Base-by-base conservation (phyloP, 2,113 vertebrate genomes). In the Catharus minimus region DNA sequence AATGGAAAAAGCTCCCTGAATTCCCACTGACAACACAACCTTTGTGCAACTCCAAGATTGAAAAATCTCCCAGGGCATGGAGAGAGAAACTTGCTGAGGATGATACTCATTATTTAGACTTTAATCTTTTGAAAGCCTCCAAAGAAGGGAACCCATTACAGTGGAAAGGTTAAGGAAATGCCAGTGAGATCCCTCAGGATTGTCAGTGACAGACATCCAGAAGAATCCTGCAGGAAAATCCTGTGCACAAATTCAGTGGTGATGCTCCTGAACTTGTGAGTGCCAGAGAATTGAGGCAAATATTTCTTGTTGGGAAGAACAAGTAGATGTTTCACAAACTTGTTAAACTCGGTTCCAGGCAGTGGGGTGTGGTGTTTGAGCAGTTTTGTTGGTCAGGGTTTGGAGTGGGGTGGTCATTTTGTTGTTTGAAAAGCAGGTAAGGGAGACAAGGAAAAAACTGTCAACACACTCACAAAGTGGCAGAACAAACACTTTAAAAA, bases 81-180 rank as follows among this genome's bases (percentile, higher is more conserved):
- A 9, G 15, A 90, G 33, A 1, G 18, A 88, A 91, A 88, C 76
- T 14, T 3, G 50, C 58, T 58, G 30, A 30, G 33, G 62, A 56
- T 67, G 65, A 81, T 43, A 43, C 61, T 57, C 53, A 53, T 79
- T 44, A 75, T 79, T 78, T 68, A 57, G 43, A 3, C 60, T 90
- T 77, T 68, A 67, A 88, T 92, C 93, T 93, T 88, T 43, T 58
- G 32, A 82, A 89, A 91, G 13, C 38, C 67, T 61, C 73, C 77
- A 58, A 90, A 90, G 82, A 64, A 96, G 91, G 8, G 1, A 94
- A 87, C 79, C 56, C 78, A 94, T 88, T 79, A 53, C 53, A 83
- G 43, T 30, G 36, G 32, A 95, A 95, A 94, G 58, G 62, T 88
- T 89, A 96, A 95, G 49, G 43, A 96, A 94, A 95, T 85, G 50